phyloP scores from a whole-genome alignment of 2,888 invertebrate genomes.

The Allophyes oxyacanthae region DNA sequence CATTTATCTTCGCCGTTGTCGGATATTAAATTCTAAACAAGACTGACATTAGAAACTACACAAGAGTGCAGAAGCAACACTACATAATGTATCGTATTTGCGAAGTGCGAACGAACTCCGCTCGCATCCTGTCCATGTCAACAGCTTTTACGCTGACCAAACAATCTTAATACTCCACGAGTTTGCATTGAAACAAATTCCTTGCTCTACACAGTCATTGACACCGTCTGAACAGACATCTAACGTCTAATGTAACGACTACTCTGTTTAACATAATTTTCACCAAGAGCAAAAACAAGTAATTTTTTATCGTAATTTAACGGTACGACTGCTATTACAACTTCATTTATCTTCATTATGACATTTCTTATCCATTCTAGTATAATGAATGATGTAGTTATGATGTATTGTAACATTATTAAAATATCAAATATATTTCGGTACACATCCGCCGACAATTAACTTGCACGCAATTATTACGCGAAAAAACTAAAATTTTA shows the following conservation, averaged over 20 bases:
- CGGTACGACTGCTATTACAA: constrained; percentile 20
- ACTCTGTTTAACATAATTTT: constrained; percentile 4
- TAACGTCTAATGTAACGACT: too few relatives aligned
- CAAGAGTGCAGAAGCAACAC: too few relatives aligned
- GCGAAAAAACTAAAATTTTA: neutral
- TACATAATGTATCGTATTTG: constrained; percentile 12
- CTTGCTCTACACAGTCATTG: constrained; percentile 13
- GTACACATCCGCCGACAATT: neutral
- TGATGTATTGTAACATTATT: neutral
- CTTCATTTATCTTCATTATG: constrained; percentile 31
- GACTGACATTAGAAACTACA: too few relatives aligned
- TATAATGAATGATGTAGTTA: constrained; percentile 7
- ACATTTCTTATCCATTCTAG: constrained; percentile 9
- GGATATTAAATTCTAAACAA: too few relatives aligned
- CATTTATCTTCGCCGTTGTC: too few relatives aligned
- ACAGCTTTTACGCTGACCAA: constrained; percentile 16
- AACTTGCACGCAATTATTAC: neutral
- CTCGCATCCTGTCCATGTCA: constrained; percentile 17
- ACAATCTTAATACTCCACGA: constrained; percentile 14
- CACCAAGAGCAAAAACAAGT: constrained; percentile 6
- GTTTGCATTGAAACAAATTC: constrained; percentile 10
- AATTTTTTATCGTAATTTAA: constrained; percentile 10
- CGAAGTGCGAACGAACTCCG: constrained; percentile 20
- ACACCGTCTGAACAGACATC: constrained; percentile 6
- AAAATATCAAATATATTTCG: constrained; percentile 1